phyloP scores from a whole-genome alignment of 2,888 invertebrate species.

The Yponomeuta evonymella region DNA sequence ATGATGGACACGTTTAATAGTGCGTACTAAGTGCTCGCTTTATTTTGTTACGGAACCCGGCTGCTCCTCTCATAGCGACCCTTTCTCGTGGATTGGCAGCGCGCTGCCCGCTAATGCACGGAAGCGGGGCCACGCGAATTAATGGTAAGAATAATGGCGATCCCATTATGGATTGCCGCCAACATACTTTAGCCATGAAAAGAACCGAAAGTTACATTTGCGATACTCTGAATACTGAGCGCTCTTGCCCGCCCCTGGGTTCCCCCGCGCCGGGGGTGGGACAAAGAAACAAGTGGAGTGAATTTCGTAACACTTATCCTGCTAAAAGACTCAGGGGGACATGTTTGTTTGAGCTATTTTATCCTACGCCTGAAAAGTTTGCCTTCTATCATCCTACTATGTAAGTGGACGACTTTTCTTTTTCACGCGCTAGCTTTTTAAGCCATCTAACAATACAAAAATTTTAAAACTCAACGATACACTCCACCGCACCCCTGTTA shows the following conservation, averaged over 20 bases:
- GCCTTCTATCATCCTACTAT: not conserved
- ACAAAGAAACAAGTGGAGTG: constrained; percentile 39
- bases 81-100: constrained; percentile 63
- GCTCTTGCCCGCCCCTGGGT: constrained; percentile 42
- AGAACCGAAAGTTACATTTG: constrained; percentile 77
- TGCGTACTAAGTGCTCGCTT: constrained; percentile 15
- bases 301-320: not conserved
- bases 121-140: constrained; percentile 73
- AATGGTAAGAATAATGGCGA: constrained; percentile 77
- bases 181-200: constrained; percentile 77
- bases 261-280: constrained; percentile 34
- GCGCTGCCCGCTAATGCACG: constrained; percentile 71
- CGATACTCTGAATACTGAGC: constrained; percentile 76
- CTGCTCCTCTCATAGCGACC: constrained; percentile 38
- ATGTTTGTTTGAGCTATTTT: not conserved
- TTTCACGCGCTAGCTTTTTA: not conserved
- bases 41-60: constrained; percentile 19
- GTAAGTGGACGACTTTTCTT: not conserved
- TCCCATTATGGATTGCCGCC: constrained; percentile 78
- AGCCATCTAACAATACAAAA: not conserved
- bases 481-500: constrained; percentile 49
- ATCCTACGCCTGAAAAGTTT: not conserved
- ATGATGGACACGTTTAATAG: constrained; percentile 11
- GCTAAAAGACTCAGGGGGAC: not conserved
- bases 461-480: constrained; percentile 17